phyloP scores from a whole-genome alignment of 2,797 vertebrate genomes.

The Tarsius wallacei region DNA sequence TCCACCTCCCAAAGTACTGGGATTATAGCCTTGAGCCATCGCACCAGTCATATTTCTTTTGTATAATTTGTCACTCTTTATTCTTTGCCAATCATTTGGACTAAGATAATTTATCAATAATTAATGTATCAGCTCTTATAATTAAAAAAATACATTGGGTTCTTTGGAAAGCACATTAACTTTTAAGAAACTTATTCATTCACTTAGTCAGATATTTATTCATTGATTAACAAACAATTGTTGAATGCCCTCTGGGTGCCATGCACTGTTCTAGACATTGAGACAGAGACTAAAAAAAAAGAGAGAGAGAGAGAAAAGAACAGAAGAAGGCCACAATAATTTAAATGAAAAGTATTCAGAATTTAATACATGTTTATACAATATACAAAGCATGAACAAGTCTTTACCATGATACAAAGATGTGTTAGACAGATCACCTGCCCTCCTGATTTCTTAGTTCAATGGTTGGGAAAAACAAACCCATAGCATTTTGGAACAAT shows the following conservation, averaged over 20 bases:
- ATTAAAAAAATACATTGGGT: background rate
- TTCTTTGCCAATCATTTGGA: too few species aligned
- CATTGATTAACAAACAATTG: background rate
- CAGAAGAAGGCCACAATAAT: background rate
- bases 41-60: too few species aligned
- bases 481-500: background rate
- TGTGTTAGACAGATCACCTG: background rate
- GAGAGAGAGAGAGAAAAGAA: background rate
- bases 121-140: too few species aligned
- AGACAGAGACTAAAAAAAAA: background rate
- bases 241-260: background rate
- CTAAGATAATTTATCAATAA: too few species aligned
- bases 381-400: background rate
- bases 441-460: background rate
- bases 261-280: background rate
- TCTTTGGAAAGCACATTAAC: background rate
- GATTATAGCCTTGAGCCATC: too few species aligned
- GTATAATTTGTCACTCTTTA: too few species aligned
- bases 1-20: too few species aligned
- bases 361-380: background rate
- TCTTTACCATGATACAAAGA: background rate
- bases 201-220: background rate
- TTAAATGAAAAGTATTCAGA: background rate
- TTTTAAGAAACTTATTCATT: background rate
- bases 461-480: background rate